These are phyloP conservation scores for Formicarius rufipectus DNA, from an alignment of 2,113 vertebrate species.

Conservation along the genomic window DNA sequence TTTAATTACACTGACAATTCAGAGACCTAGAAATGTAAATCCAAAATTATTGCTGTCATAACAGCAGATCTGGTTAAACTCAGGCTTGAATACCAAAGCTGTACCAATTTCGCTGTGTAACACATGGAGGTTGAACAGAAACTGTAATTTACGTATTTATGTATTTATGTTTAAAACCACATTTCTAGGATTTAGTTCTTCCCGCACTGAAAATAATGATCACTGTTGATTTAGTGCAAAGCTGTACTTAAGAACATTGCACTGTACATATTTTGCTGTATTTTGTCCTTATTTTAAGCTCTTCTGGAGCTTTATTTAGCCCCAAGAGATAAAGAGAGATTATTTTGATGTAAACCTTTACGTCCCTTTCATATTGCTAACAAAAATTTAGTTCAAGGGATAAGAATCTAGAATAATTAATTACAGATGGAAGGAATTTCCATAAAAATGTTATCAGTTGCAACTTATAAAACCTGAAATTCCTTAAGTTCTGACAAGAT, in stretches of 20 bases:
- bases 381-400: constrained; percentile 31
- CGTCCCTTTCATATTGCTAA: constrained; percentile 51
- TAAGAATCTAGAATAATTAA: constrained; percentile 48
- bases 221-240: not conserved
- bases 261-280: constrained; percentile 10
- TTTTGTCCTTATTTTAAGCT: constrained; percentile 46
- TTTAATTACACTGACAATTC: constrained; percentile 21
- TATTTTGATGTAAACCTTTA: constrained; percentile 57
- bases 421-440: not conserved
- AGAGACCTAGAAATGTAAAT: not conserved
- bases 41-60: not conserved
- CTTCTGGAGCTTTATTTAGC: constrained; percentile 55
- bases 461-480: constrained; percentile 4
- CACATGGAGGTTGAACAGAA: not conserved
- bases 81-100: not conserved
- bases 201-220: not conserved
- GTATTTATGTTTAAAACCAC: not conserved
- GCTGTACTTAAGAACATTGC: constrained; percentile 14
- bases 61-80: not conserved
- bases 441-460: not conserved
- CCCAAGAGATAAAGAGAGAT: constrained; percentile 45
- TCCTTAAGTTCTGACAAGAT: constrained; percentile 5
- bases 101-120: not conserved
- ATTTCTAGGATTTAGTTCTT: not conserved
- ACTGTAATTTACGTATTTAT: not conserved